A percentile compares a stretch with the other conserved stretches of the same genome.
Evolutionary conservation across 2,888 invertebrate species (phyloP).

Genomic region (Physocephala rufipes): DNA sequence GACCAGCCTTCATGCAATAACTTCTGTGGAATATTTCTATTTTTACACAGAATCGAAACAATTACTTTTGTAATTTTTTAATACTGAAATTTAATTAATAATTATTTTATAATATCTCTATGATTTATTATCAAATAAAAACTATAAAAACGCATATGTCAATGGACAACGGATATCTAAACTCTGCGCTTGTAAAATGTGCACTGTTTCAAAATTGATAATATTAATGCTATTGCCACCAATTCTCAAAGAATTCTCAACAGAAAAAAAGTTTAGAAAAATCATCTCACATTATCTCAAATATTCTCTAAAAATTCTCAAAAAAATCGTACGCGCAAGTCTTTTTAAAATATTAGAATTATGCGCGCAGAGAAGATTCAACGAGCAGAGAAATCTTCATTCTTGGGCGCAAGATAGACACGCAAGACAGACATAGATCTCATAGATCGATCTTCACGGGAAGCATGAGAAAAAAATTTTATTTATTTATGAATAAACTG

Average conservation of each 20-base stretch:
- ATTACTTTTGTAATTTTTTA: slow-evolving; percentile 7
- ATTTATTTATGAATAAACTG: too few species aligned
- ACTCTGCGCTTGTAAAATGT: slow-evolving; percentile 62
- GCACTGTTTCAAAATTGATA: slow-evolving; percentile 51
- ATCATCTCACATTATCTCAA: too few species aligned
- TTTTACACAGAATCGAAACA: not conserved
- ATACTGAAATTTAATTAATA: too few species aligned
- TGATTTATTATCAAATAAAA: too few species aligned
- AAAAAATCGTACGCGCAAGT: slow-evolving; percentile 35
- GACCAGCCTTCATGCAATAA: slow-evolving; percentile 5
- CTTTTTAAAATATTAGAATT: slow-evolving; percentile 26
- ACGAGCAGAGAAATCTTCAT: slow-evolving; percentile 12
- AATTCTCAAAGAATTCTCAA: slow-evolving; percentile 33
- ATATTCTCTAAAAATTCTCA: slow-evolving; percentile 11
- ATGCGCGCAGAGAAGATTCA: slow-evolving; percentile 36
- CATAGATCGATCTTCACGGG: not conserved
- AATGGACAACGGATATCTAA: slow-evolving; percentile 60
- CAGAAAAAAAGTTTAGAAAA: too few species aligned
- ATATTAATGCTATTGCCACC: slow-evolving; percentile 28
- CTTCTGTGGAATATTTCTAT: too few species aligned
- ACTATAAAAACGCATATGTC: not conserved
- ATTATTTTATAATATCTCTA: too few species aligned
- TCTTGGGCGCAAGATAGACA: slow-evolving; percentile 17
- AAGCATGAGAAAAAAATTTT: not conserved
- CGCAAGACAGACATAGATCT: not conserved